A percentile compares a stretch with the other conserved stretches of the same genome.
phyloP scores from a whole-genome alignment of 2,113 vertebrate genomes.

The Engraulis encrasicolus region DNA sequence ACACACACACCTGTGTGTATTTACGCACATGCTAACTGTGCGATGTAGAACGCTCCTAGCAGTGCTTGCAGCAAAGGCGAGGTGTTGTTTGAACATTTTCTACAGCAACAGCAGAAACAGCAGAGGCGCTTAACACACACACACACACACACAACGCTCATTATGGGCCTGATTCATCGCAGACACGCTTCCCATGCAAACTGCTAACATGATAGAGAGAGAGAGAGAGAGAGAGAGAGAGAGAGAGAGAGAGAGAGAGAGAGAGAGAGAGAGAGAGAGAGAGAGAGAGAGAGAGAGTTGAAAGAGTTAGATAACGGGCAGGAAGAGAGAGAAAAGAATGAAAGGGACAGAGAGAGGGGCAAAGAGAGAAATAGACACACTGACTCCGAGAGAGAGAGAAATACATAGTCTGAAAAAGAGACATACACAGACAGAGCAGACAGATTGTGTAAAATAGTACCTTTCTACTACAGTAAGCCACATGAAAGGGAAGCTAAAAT shows the following conservation, averaged over 20 bases:
- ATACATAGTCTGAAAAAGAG: no score
- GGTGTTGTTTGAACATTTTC: constrained; percentile 49
- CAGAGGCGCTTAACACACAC: no score
- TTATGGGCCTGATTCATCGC: constrained; percentile 65
- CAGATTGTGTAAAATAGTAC: neutral
- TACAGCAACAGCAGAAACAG: constrained; percentile 43
- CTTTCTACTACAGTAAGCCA: constrained; percentile 43
- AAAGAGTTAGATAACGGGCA: no score
- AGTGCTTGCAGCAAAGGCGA: constrained; percentile 64
- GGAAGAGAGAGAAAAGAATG: neutral
- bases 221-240: neutral
- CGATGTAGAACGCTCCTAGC: constrained; percentile 57
- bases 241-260: neutral
- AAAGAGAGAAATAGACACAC: neutral
- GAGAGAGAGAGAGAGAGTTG: neutral
- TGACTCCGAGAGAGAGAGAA: neutral
- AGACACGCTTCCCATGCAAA: constrained; percentile 18
- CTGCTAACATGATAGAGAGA: constrained; percentile 29
- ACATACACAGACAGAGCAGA: no score
- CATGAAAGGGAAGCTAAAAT: constrained; percentile 56
- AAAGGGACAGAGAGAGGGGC: neutral
- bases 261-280: neutral
- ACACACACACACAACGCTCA: constrained; percentile 54
- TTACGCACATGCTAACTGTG: neutral
- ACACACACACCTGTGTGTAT: neutral